phyloP scores from a whole-genome alignment of 2,888 invertebrate species.

The Dyspetes luteomarginatus region DNA sequence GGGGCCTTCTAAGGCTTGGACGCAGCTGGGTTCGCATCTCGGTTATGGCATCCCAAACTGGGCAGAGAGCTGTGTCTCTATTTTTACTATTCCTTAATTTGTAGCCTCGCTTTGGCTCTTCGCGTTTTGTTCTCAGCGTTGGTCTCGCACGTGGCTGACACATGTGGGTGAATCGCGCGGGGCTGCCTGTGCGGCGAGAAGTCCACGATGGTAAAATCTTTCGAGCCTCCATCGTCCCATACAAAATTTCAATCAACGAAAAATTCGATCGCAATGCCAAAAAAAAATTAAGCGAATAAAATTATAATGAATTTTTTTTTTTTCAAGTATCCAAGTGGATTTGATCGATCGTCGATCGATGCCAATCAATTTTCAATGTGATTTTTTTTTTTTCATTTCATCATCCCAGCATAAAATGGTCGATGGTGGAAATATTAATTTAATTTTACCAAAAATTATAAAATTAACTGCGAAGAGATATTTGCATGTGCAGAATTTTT shows the following conservation, averaged over 20 bases:
- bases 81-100: constrained; percentile 77
- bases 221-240: too few relatives aligned
- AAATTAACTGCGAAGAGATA: too few relatives aligned
- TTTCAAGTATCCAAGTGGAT: too few relatives aligned
- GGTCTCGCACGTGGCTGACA: constrained; percentile 63
- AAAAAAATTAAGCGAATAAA: too few relatives aligned
- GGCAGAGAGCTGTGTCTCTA: constrained; percentile 66
- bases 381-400: constrained; percentile 54
- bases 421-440: too few relatives aligned
- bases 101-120: constrained; percentile 70
- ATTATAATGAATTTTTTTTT: too few relatives aligned
- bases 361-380: too few relatives aligned
- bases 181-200: constrained; percentile 25
- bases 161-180: constrained; percentile 47
- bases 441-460: too few relatives aligned
- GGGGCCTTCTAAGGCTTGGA: constrained; percentile 76
- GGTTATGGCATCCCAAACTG: constrained; percentile 65
- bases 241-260: constrained; percentile 44
- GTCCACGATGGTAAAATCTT: constrained; percentile 29
- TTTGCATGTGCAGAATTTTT: too few relatives aligned
- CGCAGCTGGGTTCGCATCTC: constrained; percentile 67
- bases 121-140: constrained; percentile 62
- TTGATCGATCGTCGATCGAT: constrained; percentile 50
- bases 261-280: too few relatives aligned
- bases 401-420: too few relatives aligned